Conservation (phyloP, 2,113 vertebrate species). For the Rhodinocichla rosea region DNA sequence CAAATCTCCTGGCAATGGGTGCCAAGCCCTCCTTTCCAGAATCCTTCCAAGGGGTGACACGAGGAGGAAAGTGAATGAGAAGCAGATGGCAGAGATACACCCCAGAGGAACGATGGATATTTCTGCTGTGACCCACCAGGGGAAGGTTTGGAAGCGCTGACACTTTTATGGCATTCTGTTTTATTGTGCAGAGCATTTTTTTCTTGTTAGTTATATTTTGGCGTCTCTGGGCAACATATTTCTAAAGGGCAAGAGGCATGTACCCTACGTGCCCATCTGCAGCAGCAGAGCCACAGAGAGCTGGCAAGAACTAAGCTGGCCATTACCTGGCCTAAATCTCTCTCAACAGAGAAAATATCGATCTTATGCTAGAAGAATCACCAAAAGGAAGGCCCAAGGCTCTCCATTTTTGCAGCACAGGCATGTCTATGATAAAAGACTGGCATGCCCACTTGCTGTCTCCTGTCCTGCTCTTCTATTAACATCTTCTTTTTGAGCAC, state of each 20-base stretch:
- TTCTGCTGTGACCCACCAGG: slow-evolving; percentile 56
- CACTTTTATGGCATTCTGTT: slow-evolving; percentile 49
- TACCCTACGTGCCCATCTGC: neutral
- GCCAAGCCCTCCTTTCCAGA: slow-evolving; percentile 14
- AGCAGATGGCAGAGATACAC: slow-evolving; percentile 16
- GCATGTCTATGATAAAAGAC: neutral
- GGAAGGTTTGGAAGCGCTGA: slow-evolving; percentile 53
- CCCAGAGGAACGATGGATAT: slow-evolving; percentile 26
- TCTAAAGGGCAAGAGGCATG: slow-evolving; percentile 15
- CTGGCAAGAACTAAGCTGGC: neutral
- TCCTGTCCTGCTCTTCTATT: neutral
- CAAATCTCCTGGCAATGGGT: slow-evolving; percentile 6
- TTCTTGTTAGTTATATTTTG: slow-evolving; percentile 46
- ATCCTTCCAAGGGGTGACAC: neutral
- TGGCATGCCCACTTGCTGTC: neutral
- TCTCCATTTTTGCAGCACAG: neutral
- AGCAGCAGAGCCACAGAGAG: neutral
- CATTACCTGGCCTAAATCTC: neutral
- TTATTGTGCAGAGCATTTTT: slow-evolving; percentile 49
- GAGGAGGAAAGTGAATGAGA: slow-evolving; percentile 29
- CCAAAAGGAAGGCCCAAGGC: neutral
- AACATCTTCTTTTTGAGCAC: neutral
- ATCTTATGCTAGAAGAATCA: neutral
- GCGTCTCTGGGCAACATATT: slow-evolving; percentile 22
- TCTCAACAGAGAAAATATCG: neutral